Percentiles rank a stretch among this genome's conserved stretches.
phyloP scores from a whole-genome alignment of 2,797 vertebrate species.

The Alauda arvensis region DNA sequence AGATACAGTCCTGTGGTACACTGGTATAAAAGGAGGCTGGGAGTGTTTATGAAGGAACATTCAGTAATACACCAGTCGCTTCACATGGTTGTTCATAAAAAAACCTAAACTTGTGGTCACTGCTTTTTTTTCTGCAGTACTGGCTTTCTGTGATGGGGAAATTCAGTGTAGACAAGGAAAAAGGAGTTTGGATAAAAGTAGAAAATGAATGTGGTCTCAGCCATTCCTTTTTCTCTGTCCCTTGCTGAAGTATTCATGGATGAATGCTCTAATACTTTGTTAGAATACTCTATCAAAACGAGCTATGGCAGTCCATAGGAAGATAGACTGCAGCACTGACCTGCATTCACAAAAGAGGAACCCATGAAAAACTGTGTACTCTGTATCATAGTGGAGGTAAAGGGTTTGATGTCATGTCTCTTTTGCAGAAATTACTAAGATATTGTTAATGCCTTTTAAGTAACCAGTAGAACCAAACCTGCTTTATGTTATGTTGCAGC shows the following conservation, averaged over 20 bases:
- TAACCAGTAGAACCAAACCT: slow-evolving; percentile 54
- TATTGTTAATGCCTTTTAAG: slow-evolving; percentile 59
- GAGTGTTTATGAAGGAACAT: neutral
- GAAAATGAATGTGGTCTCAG: neutral
- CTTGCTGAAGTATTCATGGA: neutral
- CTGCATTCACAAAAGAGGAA: neutral
- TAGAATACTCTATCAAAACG: neutral
- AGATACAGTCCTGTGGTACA: neutral
- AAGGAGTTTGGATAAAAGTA: neutral
- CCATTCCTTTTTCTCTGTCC: neutral
- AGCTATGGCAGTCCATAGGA: neutral
- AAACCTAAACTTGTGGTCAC: neutral
- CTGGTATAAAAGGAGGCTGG: neutral
- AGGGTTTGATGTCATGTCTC: neutral
- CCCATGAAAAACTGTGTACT: neutral
- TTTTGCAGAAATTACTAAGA: slow-evolving; percentile 45
- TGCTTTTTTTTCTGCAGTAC: neutral
- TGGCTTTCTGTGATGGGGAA: neutral
- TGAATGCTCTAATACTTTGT: too few species aligned
- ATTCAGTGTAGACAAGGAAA: neutral
- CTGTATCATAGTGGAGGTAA: neutral
- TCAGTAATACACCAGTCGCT: neutral
- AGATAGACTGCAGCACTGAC: neutral
- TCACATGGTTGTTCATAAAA: neutral
- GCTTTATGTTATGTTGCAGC: slow-evolving; percentile 56